Evolutionary conservation across 2,797 vertebrate species (phyloP).

Genomic region (Holocentrus rufus): DNA sequence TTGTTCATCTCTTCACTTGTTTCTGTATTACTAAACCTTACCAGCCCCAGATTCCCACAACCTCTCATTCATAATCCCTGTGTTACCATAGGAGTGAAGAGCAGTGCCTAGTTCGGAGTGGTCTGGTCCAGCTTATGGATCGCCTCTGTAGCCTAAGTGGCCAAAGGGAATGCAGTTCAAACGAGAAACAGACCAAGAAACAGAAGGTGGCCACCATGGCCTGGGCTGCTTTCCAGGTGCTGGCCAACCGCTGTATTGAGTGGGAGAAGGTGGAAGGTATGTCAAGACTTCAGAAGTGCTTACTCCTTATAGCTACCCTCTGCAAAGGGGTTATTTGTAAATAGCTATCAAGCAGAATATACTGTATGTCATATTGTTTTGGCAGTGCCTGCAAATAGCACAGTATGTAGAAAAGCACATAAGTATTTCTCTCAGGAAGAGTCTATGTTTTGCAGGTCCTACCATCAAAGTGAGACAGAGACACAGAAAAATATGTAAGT

Average conservation of each 20-base stretch:
- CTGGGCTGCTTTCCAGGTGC: conserved; percentile 98
- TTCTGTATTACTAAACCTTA: background rate
- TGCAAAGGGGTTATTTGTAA: background rate
- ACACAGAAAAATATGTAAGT: background rate
- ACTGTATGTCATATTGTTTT: background rate
- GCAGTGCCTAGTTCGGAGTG: conserved; percentile 96
- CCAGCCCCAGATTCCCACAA: conserved; percentile 13
- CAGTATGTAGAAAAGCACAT: background rate
- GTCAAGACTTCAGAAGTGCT: background rate
- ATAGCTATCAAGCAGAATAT: background rate
- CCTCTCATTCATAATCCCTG: conserved; percentile 2
- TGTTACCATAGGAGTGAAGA: conserved; percentile 90
- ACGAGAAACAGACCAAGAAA: conserved; percentile 97
- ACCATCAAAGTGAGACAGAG: background rate
- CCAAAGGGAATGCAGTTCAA: conserved; percentile 93
- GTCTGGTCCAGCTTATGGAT: conserved; percentile 97
- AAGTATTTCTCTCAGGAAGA: too few species aligned
- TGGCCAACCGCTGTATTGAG: conserved; percentile 97
- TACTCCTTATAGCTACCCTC: background rate
- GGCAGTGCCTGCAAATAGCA: too few species aligned
- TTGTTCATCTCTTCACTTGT: background rate
- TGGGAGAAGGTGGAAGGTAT: conserved; percentile 99
- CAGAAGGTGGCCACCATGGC: conserved; percentile 99
- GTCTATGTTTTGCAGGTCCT: background rate
- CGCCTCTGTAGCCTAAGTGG: conserved; percentile 95